Conservation (phyloP, 2,113 vertebrate genomes). For the Bungarus multicinctus region DNA sequence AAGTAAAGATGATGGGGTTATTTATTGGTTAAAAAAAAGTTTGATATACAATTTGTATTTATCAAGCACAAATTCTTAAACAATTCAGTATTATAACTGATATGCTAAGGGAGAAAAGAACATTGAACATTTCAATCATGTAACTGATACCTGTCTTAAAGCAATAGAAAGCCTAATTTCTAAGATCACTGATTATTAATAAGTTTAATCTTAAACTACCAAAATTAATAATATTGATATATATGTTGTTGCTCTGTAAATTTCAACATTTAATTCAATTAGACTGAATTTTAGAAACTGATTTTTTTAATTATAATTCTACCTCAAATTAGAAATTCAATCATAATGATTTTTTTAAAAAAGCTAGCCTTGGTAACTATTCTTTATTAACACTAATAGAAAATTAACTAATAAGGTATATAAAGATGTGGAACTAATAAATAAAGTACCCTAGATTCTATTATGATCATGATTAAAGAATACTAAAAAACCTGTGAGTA, state of each 20-base stretch:
- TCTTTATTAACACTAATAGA: not conserved
- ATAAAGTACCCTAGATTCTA: accelerated
- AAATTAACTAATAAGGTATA: not conserved
- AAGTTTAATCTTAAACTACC: no score
- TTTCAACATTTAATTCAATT: not conserved
- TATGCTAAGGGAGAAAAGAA: not conserved
- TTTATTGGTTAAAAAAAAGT: not conserved
- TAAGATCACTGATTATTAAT: not conserved
- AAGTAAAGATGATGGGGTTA: not conserved
- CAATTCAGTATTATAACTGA: not conserved
- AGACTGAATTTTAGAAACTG: not conserved
- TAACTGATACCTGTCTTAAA: not conserved
- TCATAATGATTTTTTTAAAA: not conserved
- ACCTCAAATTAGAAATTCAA: not conserved
- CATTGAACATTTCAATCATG: not conserved
- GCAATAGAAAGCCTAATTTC: not conserved
- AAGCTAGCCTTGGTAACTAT: not conserved
- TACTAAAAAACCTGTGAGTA: slow-evolving; percentile 1
- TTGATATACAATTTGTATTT: not conserved
- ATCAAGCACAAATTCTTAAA: not conserved
- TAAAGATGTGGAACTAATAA: not conserved
- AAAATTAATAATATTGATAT: not conserved
- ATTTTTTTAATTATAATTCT: not conserved
- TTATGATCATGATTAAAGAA: not conserved
- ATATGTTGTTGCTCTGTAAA: not conserved